Percentiles rank a stretch among this genome's conserved stretches.
These are phyloP conservation scores for Siphonodentalium dalli DNA, from an alignment of 2,888 invertebrate species.

Conservation along the genomic window DNA sequence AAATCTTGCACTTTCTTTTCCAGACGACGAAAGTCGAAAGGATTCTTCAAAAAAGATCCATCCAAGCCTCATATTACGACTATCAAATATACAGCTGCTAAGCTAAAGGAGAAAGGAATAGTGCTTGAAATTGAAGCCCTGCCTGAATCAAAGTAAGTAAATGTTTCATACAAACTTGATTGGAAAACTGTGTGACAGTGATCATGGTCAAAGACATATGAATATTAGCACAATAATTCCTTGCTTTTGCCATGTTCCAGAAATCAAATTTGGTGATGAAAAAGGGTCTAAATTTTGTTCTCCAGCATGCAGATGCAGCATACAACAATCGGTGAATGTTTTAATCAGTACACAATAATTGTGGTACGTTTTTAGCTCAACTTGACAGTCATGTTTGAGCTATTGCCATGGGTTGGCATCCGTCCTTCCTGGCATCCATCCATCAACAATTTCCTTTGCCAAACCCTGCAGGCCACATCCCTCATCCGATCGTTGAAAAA, in stretches of 20 bases:
- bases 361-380: background rate
- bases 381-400: too few relatives aligned
- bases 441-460: too few relatives aligned
- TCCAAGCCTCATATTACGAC: slow-evolving; percentile 27
- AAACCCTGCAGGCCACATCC: too few relatives aligned
- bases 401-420: too few relatives aligned
- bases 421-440: too few relatives aligned
- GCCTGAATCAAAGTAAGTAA: slow-evolving; percentile 70
- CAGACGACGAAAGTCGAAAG: slow-evolving; percentile 34
- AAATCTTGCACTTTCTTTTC: background rate
- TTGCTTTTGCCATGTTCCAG: too few relatives aligned
- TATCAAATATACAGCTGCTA: slow-evolving; percentile 74
- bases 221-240: background rate
- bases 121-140: slow-evolving; percentile 76
- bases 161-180: too few relatives aligned
- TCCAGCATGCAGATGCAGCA: background rate
- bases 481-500: too few relatives aligned
- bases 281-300: too few relatives aligned
- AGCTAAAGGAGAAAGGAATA: slow-evolving; percentile 76
- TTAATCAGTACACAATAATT: too few relatives aligned
- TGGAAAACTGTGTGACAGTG: background rate
- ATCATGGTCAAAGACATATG: background rate
- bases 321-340: background rate
- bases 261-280: too few relatives aligned
- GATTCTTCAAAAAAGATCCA: slow-evolving; percentile 19